Base-by-base conservation (phyloP, 2,113 vertebrate genomes). In the Callithrix jacchus region DNA sequence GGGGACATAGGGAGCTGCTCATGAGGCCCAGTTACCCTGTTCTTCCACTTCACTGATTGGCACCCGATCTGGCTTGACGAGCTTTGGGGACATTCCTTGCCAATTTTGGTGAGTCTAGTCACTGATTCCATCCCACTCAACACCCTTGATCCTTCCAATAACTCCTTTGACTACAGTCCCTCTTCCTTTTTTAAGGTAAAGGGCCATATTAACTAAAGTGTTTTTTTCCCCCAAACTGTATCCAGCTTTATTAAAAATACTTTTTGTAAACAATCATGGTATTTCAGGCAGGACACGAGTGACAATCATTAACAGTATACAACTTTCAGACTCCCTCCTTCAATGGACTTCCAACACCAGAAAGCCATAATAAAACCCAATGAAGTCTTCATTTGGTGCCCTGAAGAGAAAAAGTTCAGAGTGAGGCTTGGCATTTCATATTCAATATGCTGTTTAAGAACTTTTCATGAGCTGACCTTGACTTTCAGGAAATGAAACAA, bases 101-200 rank as follows among this genome's bases (percentile, higher is more conserved):
- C 35, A 23, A 4, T 84, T 47, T 87, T 66, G 6, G 32, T 68
- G 45, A 21, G 6, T 61, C n/a, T 40, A 13, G 52, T 92, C 70
- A 47, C 6, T 49, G 70, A 82, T 87, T 79, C 54, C 20, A 7
- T 56, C 58, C 54, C 52, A 37, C 82, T 94, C 17, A 25, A 61
- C 25, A 54, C 47, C 27, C 32, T 45, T 68, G 79, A 13, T 61
- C 79, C 49, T 79, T 95, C 17, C 84, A 21, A 79, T 73, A 42
- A 73, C 52, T 66, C 20, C 58, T 64, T 76, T 7, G 3, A 70
- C 70, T n/a, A 61, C 17, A 61, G 3, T 14, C 45, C 25, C 52
- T 35, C 47, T 79, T 93, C 37, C 21, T 70, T 64, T 94, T 77
- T 68, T 76, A 84, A 93, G 66, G 89, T 42, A 70, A 83, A 95